A percentile compares a stretch with the other conserved stretches of the same genome.
Evolutionary conservation across 1,140 invertebrate species (phyloP).

Genomic region (Leptopilina boulardi): DNA sequence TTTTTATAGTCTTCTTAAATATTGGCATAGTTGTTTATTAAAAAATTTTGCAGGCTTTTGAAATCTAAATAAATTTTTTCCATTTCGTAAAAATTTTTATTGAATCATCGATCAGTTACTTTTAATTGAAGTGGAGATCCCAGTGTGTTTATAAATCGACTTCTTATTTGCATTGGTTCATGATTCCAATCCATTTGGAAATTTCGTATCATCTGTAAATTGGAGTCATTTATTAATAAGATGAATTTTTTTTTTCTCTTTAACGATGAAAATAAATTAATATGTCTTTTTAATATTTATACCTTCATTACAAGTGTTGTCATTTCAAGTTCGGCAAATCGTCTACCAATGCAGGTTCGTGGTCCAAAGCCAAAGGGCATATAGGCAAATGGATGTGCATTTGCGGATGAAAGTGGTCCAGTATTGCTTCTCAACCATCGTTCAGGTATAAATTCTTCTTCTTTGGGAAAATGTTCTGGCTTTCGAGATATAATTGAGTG

Average conservation of each 20-base stretch:
- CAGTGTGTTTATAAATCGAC: slow-evolving; percentile 67
- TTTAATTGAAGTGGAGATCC: slow-evolving; percentile 67
- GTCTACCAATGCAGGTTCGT: slow-evolving; percentile 72
- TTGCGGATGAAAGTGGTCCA: slow-evolving; percentile 60
- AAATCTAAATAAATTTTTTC: not conserved
- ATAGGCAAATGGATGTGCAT: slow-evolving; percentile 78
- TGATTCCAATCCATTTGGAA: slow-evolving; percentile 69
- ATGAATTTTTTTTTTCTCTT: too few relatives aligned
- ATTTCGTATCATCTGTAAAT: slow-evolving; percentile 65
- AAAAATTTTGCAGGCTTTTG: not conserved
- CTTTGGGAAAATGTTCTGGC: slow-evolving; percentile 72
- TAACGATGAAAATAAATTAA: too few relatives aligned
- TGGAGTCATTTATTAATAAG: too few relatives aligned
- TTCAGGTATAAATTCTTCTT: slow-evolving; percentile 72
- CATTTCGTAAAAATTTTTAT: not conserved
- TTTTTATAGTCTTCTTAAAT: too few relatives aligned
- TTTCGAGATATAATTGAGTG: slow-evolving; percentile 69
- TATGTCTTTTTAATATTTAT: slow-evolving; percentile 17
- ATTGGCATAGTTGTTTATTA: too few relatives aligned
- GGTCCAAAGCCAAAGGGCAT: slow-evolving; percentile 82
- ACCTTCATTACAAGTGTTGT: slow-evolving; percentile 69
- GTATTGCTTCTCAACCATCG: slow-evolving; percentile 73
- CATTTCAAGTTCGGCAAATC: slow-evolving; percentile 74
- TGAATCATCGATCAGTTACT: slow-evolving; percentile 58
- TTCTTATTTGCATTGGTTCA: slow-evolving; percentile 61